Percentiles rank a stretch among this genome's conserved stretches.
phyloP scores from a whole-genome alignment of 64 coral and sea anemone genomes.

The Pocillopora verrucosa region DNA sequence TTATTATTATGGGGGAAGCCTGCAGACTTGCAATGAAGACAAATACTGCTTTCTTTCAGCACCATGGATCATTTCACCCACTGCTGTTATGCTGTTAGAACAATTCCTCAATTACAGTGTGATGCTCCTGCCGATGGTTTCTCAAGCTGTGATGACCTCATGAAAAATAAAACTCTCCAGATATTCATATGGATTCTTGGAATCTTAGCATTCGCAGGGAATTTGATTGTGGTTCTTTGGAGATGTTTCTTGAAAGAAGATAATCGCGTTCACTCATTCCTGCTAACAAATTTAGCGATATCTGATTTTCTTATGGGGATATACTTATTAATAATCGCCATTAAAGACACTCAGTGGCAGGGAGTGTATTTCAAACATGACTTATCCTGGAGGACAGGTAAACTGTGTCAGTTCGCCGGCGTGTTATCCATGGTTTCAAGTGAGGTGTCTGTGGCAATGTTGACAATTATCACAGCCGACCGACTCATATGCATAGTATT shows the following conservation, averaged over 20 bases:
- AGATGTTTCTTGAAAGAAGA: conserved; percentile 32
- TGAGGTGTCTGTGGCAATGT: conserved; percentile 54
- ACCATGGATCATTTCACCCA: conserved; percentile 42
- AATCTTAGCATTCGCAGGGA: conserved; percentile 46
- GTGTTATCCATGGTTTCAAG: conserved; percentile 55
- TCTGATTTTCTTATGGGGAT: conserved; percentile 67
- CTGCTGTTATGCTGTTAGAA: conserved; percentile 43
- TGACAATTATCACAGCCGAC: conserved; percentile 60
- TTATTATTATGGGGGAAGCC: too few relatives aligned
- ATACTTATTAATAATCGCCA: conserved; percentile 61
- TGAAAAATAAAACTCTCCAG: conserved; percentile 51
- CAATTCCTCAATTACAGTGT: conserved; percentile 34
- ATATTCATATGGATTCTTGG: conserved; percentile 71
- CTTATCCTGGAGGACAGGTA: conserved; percentile 32
- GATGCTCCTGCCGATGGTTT: conserved; percentile 41
- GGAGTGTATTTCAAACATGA: conserved; percentile 66
- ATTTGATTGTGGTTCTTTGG: conserved; percentile 38
- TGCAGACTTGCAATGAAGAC: background rate
- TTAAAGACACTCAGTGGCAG: conserved; percentile 64
- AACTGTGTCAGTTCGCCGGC: conserved; percentile 38
- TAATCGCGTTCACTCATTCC: conserved; percentile 47
- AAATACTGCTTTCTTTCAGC: conserved; percentile 12
- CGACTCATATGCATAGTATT: conserved; percentile 57
- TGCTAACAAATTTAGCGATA: conserved; percentile 55
- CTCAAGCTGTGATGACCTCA: conserved; percentile 65